Evolutionary conservation across 2,888 invertebrate species (phyloP).

Genomic region (Leucophenga montana): DNA sequence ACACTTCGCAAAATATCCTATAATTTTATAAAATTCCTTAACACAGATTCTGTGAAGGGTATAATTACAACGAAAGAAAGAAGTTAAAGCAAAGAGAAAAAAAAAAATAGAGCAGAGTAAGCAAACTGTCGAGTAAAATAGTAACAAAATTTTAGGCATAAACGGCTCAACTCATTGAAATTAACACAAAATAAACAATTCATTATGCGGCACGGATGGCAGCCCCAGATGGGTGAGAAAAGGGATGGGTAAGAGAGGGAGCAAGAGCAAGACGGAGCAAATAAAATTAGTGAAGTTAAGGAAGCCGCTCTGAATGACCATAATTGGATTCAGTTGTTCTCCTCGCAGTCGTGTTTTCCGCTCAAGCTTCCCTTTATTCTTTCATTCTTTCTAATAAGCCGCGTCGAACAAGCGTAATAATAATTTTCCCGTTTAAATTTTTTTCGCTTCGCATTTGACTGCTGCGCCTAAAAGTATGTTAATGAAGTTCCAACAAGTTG

Average conservation of each 20-base stretch:
- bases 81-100: too few relatives aligned
- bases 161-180: constrained; percentile 21
- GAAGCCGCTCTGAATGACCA: too few relatives aligned
- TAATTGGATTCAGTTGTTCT: too few relatives aligned
- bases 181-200: constrained; percentile 13
- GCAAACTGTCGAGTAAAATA: not conserved
- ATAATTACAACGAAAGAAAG: too few relatives aligned
- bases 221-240: too few relatives aligned
- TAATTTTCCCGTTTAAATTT: not conserved
- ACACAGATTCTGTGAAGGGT: too few relatives aligned
- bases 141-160: constrained; percentile 10
- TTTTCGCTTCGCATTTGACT: not conserved
- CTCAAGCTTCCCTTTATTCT: not conserved
- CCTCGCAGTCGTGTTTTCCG: not conserved
- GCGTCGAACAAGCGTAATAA: not conserved
- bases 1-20: too few relatives aligned
- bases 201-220: not conserved
- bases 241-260: not conserved
- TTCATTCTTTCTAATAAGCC: not conserved
- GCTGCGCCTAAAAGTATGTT: constrained; percentile 8
- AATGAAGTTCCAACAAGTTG: not conserved
- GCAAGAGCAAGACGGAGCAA: not conserved
- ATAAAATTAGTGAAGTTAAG: not conserved
- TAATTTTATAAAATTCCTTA: too few relatives aligned
- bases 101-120: not conserved